Evolutionary conservation across 2,797 vertebrate genomes (phyloP), one percentile per base, ranked within the genome.

Genomic region (Dromococcyx pavoninus): DNA sequence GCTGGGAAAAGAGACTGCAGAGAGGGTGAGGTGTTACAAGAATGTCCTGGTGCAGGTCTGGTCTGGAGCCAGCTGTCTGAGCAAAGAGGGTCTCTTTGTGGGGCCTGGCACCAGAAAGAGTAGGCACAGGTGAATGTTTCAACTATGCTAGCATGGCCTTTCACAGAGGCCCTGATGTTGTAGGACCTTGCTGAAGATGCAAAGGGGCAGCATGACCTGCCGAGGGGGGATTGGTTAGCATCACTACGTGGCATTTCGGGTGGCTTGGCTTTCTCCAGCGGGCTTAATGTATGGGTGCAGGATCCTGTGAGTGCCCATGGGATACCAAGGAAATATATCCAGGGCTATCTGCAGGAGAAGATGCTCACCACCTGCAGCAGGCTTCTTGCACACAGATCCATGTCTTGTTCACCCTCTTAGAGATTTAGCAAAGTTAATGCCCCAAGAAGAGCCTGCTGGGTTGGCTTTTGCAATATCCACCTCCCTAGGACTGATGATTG

Each of bases 391-490:
- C 9, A 60, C 7, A 19, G 30, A 17, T 33, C 1, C 0, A 2
- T 19, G 0, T 54, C 15, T 58, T 66, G 3, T 16, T 77, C 88
- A 44, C 23, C 35, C 18, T 91, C 62, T 32, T 35, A 37, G 54
- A 60, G 25, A 76, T 70, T 76, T 76, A 79, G 11, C 67, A 46
- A 78, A 89, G 41, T 71, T 74, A 56, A 1, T 64, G 21, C 25
- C 51, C 27, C 13, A 19, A 53, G 50, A 86, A 81, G 41, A 17
- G 2, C 13, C 76, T 51, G 39, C 18, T 69, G 70, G 24, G 17
- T 10, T 90, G 46, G 27, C 17, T 91, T 93, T 93, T 91, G 93
- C 28, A 89, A 39, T 51, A 81, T n/a, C n/a, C 66, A 86, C 56
- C 43, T 75, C 43, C 75, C 43, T 67, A 51, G 21, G 50, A 73